Evolutionary conservation across 30 jellyfish, hydroid and myxozoan genomes (phyloP), one percentile per base, ranked within the genome.

Genomic region (Cassiopea xamachana): DNA sequence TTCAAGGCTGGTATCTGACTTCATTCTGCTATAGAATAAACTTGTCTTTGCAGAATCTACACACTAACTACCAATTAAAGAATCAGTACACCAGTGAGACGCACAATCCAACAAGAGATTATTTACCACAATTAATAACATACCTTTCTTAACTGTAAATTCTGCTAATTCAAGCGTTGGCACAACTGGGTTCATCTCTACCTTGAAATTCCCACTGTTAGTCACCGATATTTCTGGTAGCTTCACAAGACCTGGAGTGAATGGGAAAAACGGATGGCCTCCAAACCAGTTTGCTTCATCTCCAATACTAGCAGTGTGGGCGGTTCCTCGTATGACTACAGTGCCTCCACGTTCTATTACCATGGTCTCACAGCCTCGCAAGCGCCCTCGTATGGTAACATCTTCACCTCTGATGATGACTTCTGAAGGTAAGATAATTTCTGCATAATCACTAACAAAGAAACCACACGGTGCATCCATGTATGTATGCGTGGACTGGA

Each of bases 381-480:
- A 48, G 18, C 91, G 90, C 8, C 95, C 95, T 62, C 90, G 85
- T 59, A 88, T 74, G 12, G 91, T 79, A 79, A 81, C 88, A 64
- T 72, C 81, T 60, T 88, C 95, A n/a, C 85, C 95, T 88, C 95
- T 70, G 10, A 88, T 69, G 62, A 88, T 81, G 18, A 88, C 95
- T 15, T 88, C 95, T 14, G 95, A 73, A 59, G 95, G 95, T 9
- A 88, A 48, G 76, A 88, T 78, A 70, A 88, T 62, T 60, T 88
- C 95, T 0, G 95, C 95, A 62, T 68, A 88, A 49, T 88, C 95
- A 59, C 82, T 80, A 77, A 88, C 74, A 43, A 64, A 79, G 60
- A 88, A 88, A 1, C 95, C 95, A 73, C 95, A 88, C 9, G 95
- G 95, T n/a, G 91, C 95, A 58, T 88, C 95, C 90, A 88, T 80